A percentile compares a stretch with the other conserved stretches of the same genome.
phyloP scores from a whole-genome alignment of 2,113 vertebrate genomes.

The Gorilla gorilla region DNA sequence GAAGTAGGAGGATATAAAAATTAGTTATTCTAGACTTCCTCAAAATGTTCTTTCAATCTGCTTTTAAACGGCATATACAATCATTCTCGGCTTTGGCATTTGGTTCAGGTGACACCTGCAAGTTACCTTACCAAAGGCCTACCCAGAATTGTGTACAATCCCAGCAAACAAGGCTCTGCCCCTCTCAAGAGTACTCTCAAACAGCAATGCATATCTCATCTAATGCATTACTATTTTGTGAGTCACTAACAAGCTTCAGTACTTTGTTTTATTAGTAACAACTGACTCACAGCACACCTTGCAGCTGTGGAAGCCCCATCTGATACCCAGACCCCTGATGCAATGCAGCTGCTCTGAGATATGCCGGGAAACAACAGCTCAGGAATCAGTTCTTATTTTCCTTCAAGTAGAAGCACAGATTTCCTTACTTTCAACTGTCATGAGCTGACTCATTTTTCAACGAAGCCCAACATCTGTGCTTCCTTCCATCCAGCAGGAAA shows the following conservation, averaged over 20 bases:
- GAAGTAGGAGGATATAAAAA: not conserved
- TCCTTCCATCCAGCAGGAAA: not conserved
- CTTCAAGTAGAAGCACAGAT: not conserved
- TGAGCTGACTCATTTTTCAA: not conserved
- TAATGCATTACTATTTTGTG: not conserved
- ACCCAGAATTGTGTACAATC: not conserved
- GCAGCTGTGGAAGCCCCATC: not conserved
- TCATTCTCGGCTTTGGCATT: not conserved
- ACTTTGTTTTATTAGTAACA: not conserved
- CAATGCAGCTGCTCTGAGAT: not conserved
- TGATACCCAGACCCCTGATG: not conserved
- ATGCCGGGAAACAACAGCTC: not conserved
- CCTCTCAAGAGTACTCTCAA: not conserved
- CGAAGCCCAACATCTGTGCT: not conserved
- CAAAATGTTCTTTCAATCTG: not conserved
- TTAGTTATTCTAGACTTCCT: not conserved
- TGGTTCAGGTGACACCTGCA: not conserved
- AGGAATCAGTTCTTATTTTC: not conserved
- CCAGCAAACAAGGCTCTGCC: too few species aligned
- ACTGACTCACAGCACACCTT: not conserved
- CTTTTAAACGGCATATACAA: not conserved
- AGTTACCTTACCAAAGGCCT: not conserved
- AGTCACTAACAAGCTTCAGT: slow-evolving; percentile 7
- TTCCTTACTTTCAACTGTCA: not conserved
- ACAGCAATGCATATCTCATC: not conserved